These are phyloP conservation scores for Rhinopomastus cyanomelas DNA, from an alignment of 2,113 vertebrate species.

Conservation along the genomic window DNA sequence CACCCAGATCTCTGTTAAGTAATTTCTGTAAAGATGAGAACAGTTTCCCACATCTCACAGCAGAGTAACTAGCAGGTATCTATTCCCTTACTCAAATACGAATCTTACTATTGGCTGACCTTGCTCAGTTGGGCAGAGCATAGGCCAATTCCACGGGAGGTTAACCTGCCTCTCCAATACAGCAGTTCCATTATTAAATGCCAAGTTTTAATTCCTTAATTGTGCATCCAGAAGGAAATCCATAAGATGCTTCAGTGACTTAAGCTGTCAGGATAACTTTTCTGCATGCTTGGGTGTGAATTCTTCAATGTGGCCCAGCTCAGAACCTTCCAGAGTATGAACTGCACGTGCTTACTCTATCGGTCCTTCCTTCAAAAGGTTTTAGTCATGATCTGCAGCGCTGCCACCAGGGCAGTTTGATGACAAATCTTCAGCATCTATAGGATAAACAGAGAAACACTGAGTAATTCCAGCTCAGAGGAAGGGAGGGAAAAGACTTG, in stretches of 20 bases:
- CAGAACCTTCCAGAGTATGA: neutral
- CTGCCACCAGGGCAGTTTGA: conserved; percentile 90
- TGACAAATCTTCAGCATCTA: conserved; percentile 88
- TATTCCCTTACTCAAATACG: neutral
- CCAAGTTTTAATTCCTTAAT: neutral
- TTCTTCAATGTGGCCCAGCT: neutral
- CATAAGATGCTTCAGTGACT: neutral
- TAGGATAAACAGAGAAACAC: conserved; percentile 7
- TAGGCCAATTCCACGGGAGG: neutral
- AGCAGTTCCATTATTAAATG: neutral
- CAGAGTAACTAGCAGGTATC: neutral
- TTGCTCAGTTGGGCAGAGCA: neutral
- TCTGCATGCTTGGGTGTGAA: neutral
- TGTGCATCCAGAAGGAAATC: neutral
- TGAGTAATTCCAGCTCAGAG: neutral
- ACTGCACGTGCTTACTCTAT: neutral
- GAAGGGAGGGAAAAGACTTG: neutral
- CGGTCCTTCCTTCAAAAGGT: conserved; percentile 12
- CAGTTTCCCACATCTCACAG: neutral
- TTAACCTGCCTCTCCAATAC: neutral
- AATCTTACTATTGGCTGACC: neutral
- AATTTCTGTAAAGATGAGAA: neutral
- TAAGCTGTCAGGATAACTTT: neutral
- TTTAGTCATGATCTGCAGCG: conserved; percentile 86
- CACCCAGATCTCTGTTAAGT: neutral